Evolutionary conservation across 2,797 vertebrate species (phyloP).

Genomic region (Pachyuromys duprasi): DNA sequence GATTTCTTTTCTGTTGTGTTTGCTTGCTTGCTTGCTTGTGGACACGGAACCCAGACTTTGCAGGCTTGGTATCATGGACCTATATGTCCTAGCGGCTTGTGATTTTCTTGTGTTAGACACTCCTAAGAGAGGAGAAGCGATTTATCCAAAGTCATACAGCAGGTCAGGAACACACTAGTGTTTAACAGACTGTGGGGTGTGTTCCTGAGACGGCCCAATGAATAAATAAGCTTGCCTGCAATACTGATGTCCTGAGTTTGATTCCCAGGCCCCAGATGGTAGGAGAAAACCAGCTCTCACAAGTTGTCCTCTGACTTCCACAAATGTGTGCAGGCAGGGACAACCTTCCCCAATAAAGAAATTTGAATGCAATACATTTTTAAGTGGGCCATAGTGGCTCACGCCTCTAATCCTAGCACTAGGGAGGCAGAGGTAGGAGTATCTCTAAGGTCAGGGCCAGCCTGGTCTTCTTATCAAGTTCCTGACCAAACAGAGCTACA

Average conservation of each 20-base stretch:
- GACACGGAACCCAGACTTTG: neutral
- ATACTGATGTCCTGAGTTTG: neutral
- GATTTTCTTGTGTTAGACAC: constrained; percentile 18
- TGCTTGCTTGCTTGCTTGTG: neutral
- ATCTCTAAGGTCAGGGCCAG: neutral
- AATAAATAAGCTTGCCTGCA: neutral
- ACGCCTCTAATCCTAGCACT: neutral
- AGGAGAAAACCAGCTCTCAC: neutral
- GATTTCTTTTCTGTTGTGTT: neutral
- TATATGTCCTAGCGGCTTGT: neutral
- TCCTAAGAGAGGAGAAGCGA: neutral
- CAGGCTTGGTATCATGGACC: neutral
- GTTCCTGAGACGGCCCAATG: neutral
- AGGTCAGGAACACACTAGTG: neutral
- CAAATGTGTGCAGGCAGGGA: neutral
- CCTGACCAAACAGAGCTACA: neutral
- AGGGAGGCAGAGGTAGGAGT: neutral
- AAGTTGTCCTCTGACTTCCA: neutral
- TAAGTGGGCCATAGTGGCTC: neutral
- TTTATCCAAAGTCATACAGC: neutral
- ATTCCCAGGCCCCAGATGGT: neutral
- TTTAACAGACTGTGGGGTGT: neutral
- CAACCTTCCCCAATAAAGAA: neutral
- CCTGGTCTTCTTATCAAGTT: neutral
- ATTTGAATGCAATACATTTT: neutral